Conservation (phyloP, 2,113 vertebrate genomes). For the Psilopsiagon aymara region DNA sequence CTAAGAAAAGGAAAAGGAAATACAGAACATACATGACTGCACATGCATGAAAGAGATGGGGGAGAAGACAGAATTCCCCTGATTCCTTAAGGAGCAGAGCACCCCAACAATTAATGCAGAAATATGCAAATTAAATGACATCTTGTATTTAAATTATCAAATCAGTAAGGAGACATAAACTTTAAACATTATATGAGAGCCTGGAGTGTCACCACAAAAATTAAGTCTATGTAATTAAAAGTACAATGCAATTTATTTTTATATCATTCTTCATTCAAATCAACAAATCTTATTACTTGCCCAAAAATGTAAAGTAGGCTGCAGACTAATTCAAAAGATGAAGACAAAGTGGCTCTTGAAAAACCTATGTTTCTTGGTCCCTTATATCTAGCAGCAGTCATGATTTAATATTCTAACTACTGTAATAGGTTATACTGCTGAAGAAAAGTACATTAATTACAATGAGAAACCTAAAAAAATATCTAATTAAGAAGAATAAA, state of each 20-base stretch:
- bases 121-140: background rate
- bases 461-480: constrained; percentile 42
- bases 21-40: background rate
- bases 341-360: constrained; percentile 58
- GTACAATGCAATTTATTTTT: constrained; percentile 67
- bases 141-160: constrained; percentile 45
- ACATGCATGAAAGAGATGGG: background rate
- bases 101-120: background rate
- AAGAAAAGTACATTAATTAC: constrained; percentile 69
- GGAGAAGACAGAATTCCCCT: background rate
- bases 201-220: constrained; percentile 59
- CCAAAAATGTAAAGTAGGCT: constrained; percentile 61
- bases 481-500: constrained; percentile 58
- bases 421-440: constrained; percentile 41
- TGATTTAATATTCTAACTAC: constrained; percentile 65
- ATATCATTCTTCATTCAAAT: constrained; percentile 43
- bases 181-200: constrained; percentile 58
- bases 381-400: constrained; percentile 49
- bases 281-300: constrained; percentile 59
- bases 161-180: constrained; percentile 48
- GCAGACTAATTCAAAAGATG: constrained; percentile 54
- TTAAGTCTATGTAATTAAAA: constrained; percentile 67
- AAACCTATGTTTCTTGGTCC: constrained; percentile 35
- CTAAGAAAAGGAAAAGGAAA: background rate
- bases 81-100: constrained; percentile 6